A percentile compares a stretch with the other conserved stretches of the same genome.
These are phyloP conservation scores for Tenthredo distinguenda DNA, from an alignment of 2,888 invertebrate genomes.

Conservation along the genomic window DNA sequence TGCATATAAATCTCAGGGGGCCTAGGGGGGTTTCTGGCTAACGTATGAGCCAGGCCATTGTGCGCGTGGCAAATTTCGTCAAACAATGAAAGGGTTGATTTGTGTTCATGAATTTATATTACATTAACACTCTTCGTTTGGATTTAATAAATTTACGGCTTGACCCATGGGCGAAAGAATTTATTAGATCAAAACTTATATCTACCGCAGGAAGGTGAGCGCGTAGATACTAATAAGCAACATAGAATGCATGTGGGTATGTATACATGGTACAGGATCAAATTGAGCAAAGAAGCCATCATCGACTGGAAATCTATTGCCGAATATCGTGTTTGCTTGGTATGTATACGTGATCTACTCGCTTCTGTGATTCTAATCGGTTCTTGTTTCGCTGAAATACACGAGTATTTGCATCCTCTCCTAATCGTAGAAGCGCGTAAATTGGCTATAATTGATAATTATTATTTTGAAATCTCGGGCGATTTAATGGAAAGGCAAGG, in stretches of 20 bases:
- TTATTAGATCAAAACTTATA: not conserved
- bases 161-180: constrained; percentile 21
- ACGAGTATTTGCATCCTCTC: constrained; percentile 5
- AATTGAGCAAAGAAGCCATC: not conserved
- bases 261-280: not conserved
- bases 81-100: constrained; percentile 67
- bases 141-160: constrained; percentile 46
- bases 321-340: not conserved
- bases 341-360: not conserved
- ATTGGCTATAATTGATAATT: constrained; percentile 47
- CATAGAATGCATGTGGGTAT: not conserved
- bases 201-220: not conserved
- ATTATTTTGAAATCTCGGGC: constrained; percentile 7
- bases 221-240: not conserved
- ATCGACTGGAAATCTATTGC: not conserved
- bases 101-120: constrained; percentile 67
- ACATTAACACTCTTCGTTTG: constrained; percentile 53
- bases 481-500: not conserved
- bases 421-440: constrained; percentile 1
- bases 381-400: constrained; percentile 18
- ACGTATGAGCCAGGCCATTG: constrained; percentile 62
- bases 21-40: constrained; percentile 58
- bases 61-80: constrained; percentile 64
- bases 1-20: constrained; percentile 63
- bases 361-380: not conserved